A percentile compares a stretch with the other conserved stretches of the same genome.
These are phyloP conservation scores for Leucophora obtusa DNA, from an alignment of 2,888 invertebrate genomes.

Conservation along the genomic window DNA sequence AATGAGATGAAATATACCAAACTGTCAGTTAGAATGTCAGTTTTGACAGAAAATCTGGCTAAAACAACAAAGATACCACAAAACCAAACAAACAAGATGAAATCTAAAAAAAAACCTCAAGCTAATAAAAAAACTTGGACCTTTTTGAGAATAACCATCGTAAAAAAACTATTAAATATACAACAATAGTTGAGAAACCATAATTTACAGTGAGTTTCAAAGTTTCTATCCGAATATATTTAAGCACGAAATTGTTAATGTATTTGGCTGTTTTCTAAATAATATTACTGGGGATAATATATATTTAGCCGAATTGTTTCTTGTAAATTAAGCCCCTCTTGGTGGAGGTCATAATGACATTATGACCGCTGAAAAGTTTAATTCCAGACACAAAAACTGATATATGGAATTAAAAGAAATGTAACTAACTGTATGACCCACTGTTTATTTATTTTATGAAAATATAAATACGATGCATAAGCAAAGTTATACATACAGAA, in stretches of 20 bases:
- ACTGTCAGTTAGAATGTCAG: slow-evolving; percentile 55
- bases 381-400: too few relatives aligned
- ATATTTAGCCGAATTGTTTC: too few relatives aligned
- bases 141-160: neutral
- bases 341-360: too few relatives aligned
- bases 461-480: neutral
- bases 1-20: slow-evolving; percentile 50
- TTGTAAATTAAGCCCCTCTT: too few relatives aligned
- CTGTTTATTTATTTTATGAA: too few relatives aligned
- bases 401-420: too few relatives aligned
- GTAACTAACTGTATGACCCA: too few relatives aligned
- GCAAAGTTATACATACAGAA: neutral
- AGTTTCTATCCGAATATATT: too few relatives aligned
- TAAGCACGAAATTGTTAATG: too few relatives aligned
- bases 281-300: too few relatives aligned
- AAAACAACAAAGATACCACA: neutral
- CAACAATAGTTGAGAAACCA: neutral
- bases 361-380: too few relatives aligned
- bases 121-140: neutral
- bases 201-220: neutral
- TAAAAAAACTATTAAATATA: neutral
- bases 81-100: slow-evolving; percentile 5
- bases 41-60: slow-evolving; percentile 51
- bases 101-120: neutral
- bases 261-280: too few relatives aligned